Conservation (phyloP, 2,797 vertebrate species). For the Halcyon smyrnensis region DNA sequence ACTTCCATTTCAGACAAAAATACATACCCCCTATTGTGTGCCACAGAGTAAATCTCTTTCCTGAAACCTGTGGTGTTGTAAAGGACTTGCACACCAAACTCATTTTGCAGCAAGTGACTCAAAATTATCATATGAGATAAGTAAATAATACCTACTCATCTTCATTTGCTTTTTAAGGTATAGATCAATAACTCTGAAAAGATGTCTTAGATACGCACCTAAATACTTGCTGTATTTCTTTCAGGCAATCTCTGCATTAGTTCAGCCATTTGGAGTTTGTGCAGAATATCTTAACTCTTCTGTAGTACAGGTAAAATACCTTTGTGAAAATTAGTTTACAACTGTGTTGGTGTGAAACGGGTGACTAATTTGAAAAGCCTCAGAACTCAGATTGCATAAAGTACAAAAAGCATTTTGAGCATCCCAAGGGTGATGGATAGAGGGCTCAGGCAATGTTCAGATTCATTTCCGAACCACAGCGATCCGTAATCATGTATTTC, state of each 20-base stretch:
- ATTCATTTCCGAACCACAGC: neutral
- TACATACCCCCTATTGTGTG: neutral
- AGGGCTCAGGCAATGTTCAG: neutral
- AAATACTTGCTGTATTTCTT: constrained; percentile 30
- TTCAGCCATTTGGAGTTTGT: constrained; percentile 96
- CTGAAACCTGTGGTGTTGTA: neutral
- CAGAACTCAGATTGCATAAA: neutral
- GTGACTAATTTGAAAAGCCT: neutral
- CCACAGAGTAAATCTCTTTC: neutral
- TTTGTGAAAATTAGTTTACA: neutral
- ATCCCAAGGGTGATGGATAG: neutral
- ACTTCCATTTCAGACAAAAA: neutral
- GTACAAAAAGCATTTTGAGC: neutral
- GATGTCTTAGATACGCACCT: neutral
- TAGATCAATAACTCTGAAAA: neutral
- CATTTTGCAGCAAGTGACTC: neutral
- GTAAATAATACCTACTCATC: neutral
- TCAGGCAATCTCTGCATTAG: constrained; percentile 93
- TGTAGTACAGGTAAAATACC: constrained; percentile 91
- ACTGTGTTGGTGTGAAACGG: neutral
- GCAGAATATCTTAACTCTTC: constrained; percentile 96
- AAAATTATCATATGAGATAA: neutral
- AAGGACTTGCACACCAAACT: neutral
- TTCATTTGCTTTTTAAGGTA: neutral
- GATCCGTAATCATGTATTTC: neutral